These are phyloP conservation scores for Phyllotis vaccarum DNA, from an alignment of 2,797 vertebrate genomes.

Conservation along the genomic window DNA sequence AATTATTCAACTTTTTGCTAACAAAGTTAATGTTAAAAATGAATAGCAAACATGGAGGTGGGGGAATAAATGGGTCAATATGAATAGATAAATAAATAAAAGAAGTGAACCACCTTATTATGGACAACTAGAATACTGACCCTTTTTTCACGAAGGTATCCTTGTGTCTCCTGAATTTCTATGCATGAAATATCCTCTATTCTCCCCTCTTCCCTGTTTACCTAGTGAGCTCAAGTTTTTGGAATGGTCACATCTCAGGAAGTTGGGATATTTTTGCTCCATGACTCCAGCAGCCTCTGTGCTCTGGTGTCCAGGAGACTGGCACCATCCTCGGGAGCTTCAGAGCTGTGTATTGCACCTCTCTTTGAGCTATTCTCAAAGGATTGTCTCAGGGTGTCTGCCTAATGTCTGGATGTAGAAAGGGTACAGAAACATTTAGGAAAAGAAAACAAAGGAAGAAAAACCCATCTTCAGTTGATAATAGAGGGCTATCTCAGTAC, in stretches of 20 bases:
- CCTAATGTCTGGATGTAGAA: accelerated
- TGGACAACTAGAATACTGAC: accelerated
- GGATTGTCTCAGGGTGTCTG: background rate
- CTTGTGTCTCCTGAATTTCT: too few species aligned
- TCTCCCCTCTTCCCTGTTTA: background rate
- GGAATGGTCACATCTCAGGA: background rate
- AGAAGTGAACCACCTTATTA: too few species aligned
- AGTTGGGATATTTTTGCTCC: accelerated
- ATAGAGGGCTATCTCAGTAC: background rate
- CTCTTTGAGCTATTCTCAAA: accelerated
- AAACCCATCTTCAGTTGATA: background rate
- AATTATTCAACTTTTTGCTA: background rate
- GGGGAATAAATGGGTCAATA: background rate
- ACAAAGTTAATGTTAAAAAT: background rate
- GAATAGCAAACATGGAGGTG: background rate
- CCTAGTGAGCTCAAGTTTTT: too few species aligned
- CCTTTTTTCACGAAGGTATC: background rate
- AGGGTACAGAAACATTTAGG: background rate
- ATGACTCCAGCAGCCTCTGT: accelerated
- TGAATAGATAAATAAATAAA: background rate
- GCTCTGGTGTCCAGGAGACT: background rate
- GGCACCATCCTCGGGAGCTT: background rate
- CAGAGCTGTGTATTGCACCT: background rate
- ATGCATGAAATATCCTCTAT: background rate
- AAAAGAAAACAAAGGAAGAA: too few species aligned